Base-by-base conservation (phyloP, 2,797 vertebrate species). In the Sebastes steindachneri region DNA sequence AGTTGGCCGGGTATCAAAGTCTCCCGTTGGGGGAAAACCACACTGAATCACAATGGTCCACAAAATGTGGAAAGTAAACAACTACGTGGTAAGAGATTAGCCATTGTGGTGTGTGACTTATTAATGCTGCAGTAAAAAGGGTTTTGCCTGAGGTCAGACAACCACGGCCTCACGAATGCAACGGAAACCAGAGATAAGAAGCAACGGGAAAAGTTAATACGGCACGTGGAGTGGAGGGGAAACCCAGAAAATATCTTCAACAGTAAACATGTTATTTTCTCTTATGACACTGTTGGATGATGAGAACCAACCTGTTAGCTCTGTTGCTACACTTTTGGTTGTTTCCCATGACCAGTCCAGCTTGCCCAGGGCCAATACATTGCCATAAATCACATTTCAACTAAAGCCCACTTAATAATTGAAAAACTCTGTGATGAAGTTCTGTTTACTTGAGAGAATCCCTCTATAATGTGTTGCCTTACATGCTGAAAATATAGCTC, bases 1-100 rank as follows among this genome's bases (percentile, higher is more conserved):
- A 91, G 54, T 89, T 95, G 92, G 93, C 92, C n/a, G 4, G n/a
- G 63, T 89, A 82, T 93, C 92, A 94, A 93, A 92, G 85, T 90
- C 68, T 86, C 26, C 4, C 60, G 63, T 81, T 6, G 55, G 86
- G 87, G 87, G 78, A 76, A 84, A 90, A 74, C 82, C 85, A 66
- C 23, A 41, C n/a, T 80, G 73, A 75, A 84, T 73, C 37, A 78
- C 68, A 83, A 88, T 70, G 62, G 72, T 76, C 57, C 41, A 66
- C 67, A 82, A 83, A 76, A 67, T 58, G 58, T 64, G 35, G 81
- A 88, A 88, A 70, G 82, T 82, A 86, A 93, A 92, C 82, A 91
- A 53, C 2, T 25, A 71, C 37, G 60, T 63, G 76, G 73, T 62
- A 59, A 82, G 66, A 85, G 82, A 71, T 84, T 64, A 75, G 31